A percentile compares a stretch with the other conserved stretches of the same genome.
Conservation (phyloP, 2,113 vertebrate genomes). For the Alces alces region DNA sequence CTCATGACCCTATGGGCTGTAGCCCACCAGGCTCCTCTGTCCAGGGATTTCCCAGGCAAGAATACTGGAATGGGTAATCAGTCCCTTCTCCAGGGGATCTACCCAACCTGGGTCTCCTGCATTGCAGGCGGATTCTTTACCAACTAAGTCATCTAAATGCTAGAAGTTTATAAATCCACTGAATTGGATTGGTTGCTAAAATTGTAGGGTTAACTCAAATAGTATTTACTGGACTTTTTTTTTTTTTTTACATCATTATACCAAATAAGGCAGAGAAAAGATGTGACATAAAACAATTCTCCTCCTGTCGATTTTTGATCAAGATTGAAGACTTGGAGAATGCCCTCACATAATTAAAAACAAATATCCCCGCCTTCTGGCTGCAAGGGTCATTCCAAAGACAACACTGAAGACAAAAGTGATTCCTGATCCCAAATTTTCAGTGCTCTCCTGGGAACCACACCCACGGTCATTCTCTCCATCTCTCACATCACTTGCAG, state of each 20-base stretch:
- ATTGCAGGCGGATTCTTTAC: neutral
- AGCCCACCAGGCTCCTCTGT: neutral
- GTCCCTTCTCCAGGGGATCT: neutral
- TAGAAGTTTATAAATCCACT: neutral
- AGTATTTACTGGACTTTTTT: neutral
- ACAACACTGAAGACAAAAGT: neutral
- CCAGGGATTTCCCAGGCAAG: neutral
- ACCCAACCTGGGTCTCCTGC: neutral
- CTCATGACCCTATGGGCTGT: neutral
- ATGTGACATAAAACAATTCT: neutral
- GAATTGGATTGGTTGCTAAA: neutral
- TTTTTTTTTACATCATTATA: neutral
- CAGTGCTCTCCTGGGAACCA: neutral
- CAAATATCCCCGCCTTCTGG: neutral
- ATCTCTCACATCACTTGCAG: constrained; percentile 17
- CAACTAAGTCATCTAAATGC: neutral
- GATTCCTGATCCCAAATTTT: neutral
- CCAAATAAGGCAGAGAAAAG: neutral
- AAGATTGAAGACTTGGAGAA: neutral
- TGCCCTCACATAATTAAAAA: neutral
- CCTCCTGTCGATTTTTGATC: neutral
- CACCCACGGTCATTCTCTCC: neutral
- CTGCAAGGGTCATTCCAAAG: neutral
- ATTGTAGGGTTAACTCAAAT: neutral
- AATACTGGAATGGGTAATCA: neutral